A percentile compares a stretch with the other conserved stretches of the same genome.
phyloP scores from a whole-genome alignment of 2,113 vertebrate species.

The Butorides virescens region DNA sequence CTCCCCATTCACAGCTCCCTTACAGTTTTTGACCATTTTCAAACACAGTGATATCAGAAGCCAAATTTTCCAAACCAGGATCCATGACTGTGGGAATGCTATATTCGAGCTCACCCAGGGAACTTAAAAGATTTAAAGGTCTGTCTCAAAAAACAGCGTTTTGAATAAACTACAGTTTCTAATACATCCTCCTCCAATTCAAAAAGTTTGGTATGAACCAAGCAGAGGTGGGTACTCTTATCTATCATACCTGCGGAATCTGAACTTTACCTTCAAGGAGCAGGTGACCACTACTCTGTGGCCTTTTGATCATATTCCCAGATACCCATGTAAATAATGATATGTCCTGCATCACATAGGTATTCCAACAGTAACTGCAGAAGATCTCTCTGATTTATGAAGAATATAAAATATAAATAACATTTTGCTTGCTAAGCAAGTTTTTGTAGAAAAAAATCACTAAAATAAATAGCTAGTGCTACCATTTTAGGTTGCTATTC shows the following conservation, averaged over 20 bases:
- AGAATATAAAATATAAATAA: background rate
- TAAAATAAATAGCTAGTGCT: background rate
- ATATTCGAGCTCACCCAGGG: background rate
- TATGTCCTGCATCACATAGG: background rate
- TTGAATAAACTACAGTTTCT: background rate
- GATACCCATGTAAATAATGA: background rate
- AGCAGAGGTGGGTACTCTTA: background rate
- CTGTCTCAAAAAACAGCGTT: background rate
- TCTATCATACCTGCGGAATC: background rate
- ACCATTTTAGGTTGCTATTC: background rate
- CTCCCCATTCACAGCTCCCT: background rate
- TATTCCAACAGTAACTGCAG: background rate
- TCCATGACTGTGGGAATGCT: background rate
- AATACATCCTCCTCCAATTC: background rate
- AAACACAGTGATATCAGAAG: background rate
- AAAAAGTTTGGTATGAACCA: background rate
- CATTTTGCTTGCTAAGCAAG: background rate
- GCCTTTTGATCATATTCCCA: background rate
- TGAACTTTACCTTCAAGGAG: background rate
- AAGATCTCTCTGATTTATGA: background rate
- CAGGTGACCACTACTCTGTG: fast-evolving
- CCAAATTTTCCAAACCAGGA: background rate
- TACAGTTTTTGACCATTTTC: background rate
- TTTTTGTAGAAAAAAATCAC: background rate
- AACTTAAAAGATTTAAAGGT: background rate